These are phyloP conservation scores for Sebastes umbrosus DNA, from an alignment of 2,797 vertebrate species.

Conservation along the genomic window DNA sequence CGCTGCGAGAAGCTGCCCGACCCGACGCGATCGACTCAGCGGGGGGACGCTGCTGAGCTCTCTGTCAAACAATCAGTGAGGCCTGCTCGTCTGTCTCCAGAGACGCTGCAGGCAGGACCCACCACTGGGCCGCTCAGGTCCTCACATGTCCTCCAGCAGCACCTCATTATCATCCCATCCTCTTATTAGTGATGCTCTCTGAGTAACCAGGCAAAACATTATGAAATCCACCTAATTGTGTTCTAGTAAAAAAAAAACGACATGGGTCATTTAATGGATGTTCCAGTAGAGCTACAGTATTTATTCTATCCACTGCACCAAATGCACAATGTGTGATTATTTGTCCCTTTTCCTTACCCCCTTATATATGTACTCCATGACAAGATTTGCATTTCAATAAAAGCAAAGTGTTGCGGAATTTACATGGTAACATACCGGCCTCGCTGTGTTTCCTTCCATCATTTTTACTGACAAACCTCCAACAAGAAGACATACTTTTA, in stretches of 20 bases:
- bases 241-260: conserved; percentile 31
- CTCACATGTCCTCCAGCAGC: conserved; percentile 64
- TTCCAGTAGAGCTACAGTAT: conserved; percentile 75
- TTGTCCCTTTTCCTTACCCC: conserved; percentile 40
- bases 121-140: conserved; percentile 71
- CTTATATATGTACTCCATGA: conserved; percentile 62
- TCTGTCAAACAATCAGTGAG: conserved; percentile 49
- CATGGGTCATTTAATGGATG: conserved; percentile 60
- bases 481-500: conserved; percentile 73
- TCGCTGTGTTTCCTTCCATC: conserved; percentile 42
- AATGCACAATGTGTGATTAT: conserved; percentile 76
- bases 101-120: conserved; percentile 46
- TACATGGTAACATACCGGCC: conserved; percentile 69
- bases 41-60: conserved; percentile 26
- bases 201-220: conserved; percentile 22
- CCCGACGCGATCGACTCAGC: conserved; percentile 52
- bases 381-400: conserved; percentile 69
- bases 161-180: conserved; percentile 47
- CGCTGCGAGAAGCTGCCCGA: conserved; percentile 55
- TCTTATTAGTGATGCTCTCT: conserved; percentile 26
- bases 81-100: conserved; percentile 47
- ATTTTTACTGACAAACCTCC: conserved; percentile 68
- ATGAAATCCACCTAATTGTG: conserved; percentile 24
- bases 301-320: conserved; percentile 81
- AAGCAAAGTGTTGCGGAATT: conserved; percentile 69